Base-by-base conservation (phyloP, 2,888 invertebrate genomes). In the Nephrotoma guestfalica region DNA sequence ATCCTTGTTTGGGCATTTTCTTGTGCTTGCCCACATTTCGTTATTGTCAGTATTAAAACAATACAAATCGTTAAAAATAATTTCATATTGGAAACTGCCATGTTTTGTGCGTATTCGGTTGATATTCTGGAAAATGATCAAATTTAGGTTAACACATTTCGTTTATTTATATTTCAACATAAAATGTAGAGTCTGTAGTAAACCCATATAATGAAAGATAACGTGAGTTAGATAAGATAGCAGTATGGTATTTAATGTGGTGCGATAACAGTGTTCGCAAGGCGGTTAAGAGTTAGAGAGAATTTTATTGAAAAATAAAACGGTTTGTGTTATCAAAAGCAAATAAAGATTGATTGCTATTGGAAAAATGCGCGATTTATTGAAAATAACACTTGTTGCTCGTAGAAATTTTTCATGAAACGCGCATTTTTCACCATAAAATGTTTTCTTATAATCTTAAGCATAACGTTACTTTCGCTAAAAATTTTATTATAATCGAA, bases 1-100 rank as follows among this genome's bases (percentile, higher is more conserved):
- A 96, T 92, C 88, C 93, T 93, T n/a, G 93, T 92, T 88, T 94
- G 93, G 0, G 94, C 93, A 89, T 94, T 95, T 89, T 94, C 93
- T 89, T 95, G 95, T 4, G 40, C 86, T 3, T 45, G 9, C 2
- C 91, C 30, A 83, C 83, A 83, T 83, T 41, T 42, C 41, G 42
- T 41, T 42, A 84, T 41, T 9, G 42, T 84, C 41, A 84, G n/a
- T 84, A 42, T 41, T 41, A 84, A 84, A 84, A 84, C 18, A 30
- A 71, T 2, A 9, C 71, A 71, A 71, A 71, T 30, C 71, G 71
- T 71, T 71, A 71, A 11, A 71, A 71, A 71, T 30, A 71, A 30
- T 71, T 71, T 71, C 30, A 30, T 13, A 3, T 30, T 9, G 71
- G 71, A 71, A 71, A 30, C 71, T 6, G 71, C 71, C 71, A 30